Evolutionary conservation across 2,113 vertebrate species (phyloP), one percentile per base, ranked within the genome.

Genomic region (Scalopus aquaticus): DNA sequence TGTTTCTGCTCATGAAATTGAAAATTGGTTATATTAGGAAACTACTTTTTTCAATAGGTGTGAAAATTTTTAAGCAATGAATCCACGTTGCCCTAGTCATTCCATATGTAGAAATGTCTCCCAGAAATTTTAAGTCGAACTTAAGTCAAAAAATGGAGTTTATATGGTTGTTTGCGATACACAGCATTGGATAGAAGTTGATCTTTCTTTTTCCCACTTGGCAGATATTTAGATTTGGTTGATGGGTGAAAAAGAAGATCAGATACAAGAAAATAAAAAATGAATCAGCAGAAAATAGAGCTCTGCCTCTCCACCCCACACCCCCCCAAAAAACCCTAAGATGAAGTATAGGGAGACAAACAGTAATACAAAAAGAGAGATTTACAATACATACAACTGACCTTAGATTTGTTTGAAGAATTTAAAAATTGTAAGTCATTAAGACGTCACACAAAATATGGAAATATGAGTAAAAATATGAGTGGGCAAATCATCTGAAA

Each of bases 141-240:
- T 89, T 51, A 67, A 30, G 6, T 30, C 70, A 70, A 78, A 60
- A 13, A 73, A 5, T 3, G 26, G 30, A 70, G 26, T 87, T 94
- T 82, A 67, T 49, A 39, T 79, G n/a, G 20, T 64, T 54, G 46
- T 56, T 86, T 86, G 69, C 32, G 49, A 56, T 20, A 42, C 8
- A 30, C 0, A 84, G 6, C 19, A 39, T 92, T 89, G 58, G 64
- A 65, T 42, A 65, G 32, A 9, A n/a, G 39, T 90, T 90, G 35
- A 64, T n/a, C 54, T 94, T 88, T 93, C 32, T 62, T 78, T 10
- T 92, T 88, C 7, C 13, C 7, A 79, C n/a, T 73, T 30, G 76
- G 80, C 39, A 15, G 42, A 67, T 90, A 87, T 72, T 93, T 96
- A 93, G 76, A 35, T 64, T 77, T 82, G 28, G 74, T 37, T 80